phyloP scores from a whole-genome alignment of 2,113 vertebrate genomes.

The Martes martes region DNA sequence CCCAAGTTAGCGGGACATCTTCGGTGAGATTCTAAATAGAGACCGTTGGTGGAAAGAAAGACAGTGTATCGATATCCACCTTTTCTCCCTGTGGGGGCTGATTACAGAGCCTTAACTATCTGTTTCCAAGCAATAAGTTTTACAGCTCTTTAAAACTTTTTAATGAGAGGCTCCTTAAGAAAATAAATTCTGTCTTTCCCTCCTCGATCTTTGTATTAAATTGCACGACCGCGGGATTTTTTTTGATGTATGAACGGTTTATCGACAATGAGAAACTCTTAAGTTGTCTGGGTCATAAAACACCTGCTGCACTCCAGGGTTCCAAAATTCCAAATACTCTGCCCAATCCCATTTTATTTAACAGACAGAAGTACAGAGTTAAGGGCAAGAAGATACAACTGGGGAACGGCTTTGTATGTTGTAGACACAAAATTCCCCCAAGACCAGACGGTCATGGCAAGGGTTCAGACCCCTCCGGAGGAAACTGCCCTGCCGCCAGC shows the following conservation, averaged over 20 bases:
- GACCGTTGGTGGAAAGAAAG: background rate
- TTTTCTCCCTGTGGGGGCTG: background rate
- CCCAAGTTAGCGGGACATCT: background rate
- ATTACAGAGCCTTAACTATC: background rate
- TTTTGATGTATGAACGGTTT: background rate
- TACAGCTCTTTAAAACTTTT: background rate
- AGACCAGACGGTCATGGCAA: fast-evolving
- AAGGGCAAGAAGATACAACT: too few relatives aligned
- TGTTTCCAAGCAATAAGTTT: background rate
- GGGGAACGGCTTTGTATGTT: fast-evolving
- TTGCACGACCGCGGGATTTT: background rate
- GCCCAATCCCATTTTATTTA: background rate
- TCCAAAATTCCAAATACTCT: too few relatives aligned
- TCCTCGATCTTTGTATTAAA: background rate
- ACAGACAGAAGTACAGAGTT: background rate
- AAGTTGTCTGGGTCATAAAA: background rate
- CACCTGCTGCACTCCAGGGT: background rate
- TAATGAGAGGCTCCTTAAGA: background rate
- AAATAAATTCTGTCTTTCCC: background rate
- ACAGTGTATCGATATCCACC: background rate
- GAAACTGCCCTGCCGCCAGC: fast-evolving
- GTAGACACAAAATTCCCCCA: fast-evolving
- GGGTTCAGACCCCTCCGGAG: fast-evolving
- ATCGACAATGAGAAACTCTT: background rate
- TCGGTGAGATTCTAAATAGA: background rate